These are phyloP conservation scores for Hyla sarda DNA, from an alignment of 2,113 vertebrate species.

Conservation along the genomic window DNA sequence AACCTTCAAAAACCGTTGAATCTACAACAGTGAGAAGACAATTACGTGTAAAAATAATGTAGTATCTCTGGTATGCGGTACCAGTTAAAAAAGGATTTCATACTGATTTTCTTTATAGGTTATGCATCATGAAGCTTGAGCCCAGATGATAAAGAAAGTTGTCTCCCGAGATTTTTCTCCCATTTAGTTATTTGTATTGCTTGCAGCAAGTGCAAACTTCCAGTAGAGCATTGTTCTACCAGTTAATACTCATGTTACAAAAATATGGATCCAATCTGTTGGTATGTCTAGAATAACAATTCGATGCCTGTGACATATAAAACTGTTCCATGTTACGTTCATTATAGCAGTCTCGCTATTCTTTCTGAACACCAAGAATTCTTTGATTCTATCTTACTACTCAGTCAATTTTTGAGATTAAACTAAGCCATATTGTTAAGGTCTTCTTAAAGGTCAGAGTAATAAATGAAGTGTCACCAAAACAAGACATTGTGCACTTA, in stretches of 20 bases:
- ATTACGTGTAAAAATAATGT: too few relatives aligned
- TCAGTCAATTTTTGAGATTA: conserved; percentile 36
- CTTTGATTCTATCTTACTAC: conserved; percentile 38
- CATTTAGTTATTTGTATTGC: background rate
- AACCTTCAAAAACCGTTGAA: too few relatives aligned
- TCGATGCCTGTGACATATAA: conserved; percentile 29
- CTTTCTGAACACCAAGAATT: conserved; percentile 31
- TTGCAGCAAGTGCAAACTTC: background rate
- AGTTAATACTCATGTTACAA: background rate
- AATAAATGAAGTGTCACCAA: conserved; percentile 44
- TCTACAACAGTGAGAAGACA: too few relatives aligned
- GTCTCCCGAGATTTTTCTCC: too few relatives aligned
- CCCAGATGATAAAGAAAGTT: too few relatives aligned
- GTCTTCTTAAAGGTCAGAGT: conserved; percentile 37
- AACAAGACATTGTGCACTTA: conserved; percentile 14
- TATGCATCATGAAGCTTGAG: too few relatives aligned
- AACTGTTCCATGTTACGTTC: background rate
- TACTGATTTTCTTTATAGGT: too few relatives aligned
- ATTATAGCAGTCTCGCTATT: conserved; percentile 20
- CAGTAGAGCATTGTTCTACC: background rate
- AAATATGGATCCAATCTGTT: conserved; percentile 27
- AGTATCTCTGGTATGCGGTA: too few relatives aligned
- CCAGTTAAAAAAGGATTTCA: too few relatives aligned
- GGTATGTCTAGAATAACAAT: conserved; percentile 3
- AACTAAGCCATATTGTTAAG: conserved; percentile 47